Evolutionary conservation across 2,113 vertebrate genomes (phyloP).

Genomic region (Urocynchramus pylzowi): DNA sequence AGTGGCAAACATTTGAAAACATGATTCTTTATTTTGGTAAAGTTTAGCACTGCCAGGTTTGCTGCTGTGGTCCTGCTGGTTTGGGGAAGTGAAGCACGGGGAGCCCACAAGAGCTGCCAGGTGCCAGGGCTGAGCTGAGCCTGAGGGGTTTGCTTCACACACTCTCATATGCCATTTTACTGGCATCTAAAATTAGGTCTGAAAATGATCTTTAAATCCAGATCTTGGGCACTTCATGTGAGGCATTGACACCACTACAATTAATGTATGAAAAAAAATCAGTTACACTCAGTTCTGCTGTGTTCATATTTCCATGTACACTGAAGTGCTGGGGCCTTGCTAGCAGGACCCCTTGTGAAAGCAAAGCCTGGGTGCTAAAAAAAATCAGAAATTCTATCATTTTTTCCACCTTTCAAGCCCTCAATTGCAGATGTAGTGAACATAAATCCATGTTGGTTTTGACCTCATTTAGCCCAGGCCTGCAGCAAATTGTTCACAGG

Average conservation of each 20-base stretch:
- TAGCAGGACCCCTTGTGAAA: background rate
- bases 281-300: background rate
- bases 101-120: background rate
- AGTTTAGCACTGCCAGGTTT: background rate
- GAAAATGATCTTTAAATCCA: background rate
- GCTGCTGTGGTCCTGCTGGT: background rate
- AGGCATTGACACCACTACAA: background rate
- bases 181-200: background rate
- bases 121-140: background rate
- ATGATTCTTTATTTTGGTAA: background rate
- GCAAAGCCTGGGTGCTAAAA: background rate
- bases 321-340: background rate
- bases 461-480: background rate
- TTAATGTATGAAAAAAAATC: background rate
- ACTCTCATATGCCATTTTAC: background rate
- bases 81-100: background rate
- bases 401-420: background rate
- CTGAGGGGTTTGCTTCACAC: background rate
- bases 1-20: background rate
- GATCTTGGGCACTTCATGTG: background rate
- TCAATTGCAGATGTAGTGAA: background rate
- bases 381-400: background rate
- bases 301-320: fast-evolving
- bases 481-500: background rate
- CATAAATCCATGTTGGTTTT: background rate